Conservation (phyloP, 2,797 vertebrate genomes). For the Crocodylus rhombifer region DNA sequence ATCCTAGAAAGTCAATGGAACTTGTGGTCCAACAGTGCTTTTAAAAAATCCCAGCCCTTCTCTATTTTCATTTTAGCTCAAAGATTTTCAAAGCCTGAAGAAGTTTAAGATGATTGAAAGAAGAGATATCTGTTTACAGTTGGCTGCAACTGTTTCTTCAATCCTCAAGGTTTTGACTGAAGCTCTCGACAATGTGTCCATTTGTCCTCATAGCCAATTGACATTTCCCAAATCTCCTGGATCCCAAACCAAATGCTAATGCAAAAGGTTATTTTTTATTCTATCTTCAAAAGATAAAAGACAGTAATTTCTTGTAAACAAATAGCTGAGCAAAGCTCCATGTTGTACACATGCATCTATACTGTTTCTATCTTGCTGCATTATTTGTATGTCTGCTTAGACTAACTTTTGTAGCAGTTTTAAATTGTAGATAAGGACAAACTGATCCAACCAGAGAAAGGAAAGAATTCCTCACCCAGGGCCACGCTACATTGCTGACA, state of each 20-base stretch:
- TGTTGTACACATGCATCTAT: background rate
- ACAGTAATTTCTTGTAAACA: background rate
- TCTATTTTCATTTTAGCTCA: background rate
- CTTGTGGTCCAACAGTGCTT: background rate
- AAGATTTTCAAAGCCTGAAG: fast-evolving
- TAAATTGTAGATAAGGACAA: background rate
- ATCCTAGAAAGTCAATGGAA: background rate
- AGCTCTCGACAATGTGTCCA: fast-evolving
- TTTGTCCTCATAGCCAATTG: background rate
- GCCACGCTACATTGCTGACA: background rate
- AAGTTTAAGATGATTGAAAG: fast-evolving
- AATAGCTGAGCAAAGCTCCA: background rate
- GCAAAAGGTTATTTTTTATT: background rate
- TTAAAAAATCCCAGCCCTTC: background rate
- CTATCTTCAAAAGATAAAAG: background rate
- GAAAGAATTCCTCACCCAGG: background rate
- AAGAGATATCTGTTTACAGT: background rate
- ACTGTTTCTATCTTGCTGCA: background rate
- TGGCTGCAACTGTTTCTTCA: fast-evolving
- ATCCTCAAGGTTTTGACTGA: background rate
- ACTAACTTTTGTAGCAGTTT: background rate
- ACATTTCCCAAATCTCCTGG: background rate
- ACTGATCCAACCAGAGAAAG: background rate
- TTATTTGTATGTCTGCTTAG: fast-evolving
- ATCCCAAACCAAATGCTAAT: background rate